Base-by-base conservation (phyloP, 2,888 invertebrate genomes). In the Leptothorax acervorum region DNA sequence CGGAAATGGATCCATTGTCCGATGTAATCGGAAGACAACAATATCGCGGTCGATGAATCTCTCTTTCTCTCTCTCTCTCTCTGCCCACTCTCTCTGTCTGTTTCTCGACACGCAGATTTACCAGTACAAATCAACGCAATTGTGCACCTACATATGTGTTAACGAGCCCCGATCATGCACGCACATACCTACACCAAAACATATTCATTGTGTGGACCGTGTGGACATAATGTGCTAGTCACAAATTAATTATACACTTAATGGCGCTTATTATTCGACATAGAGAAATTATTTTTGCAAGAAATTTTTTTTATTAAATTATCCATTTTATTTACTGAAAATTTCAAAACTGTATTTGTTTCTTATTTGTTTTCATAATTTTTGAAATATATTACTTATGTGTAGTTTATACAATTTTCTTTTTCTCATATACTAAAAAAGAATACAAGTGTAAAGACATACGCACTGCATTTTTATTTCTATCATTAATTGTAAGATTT, bases 11-110 rank as follows among this genome's bases (percentile, higher is more conserved):
- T 84, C 90, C 88, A 90, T 88, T 90, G 88, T 86, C 85, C 86
- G 88, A 90, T 88, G 86, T 87, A 91, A 91, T 91, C 91, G 91
- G 91, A 91, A 90, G 90, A 90, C 89, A 90, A 90, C 88, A 90
- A 90, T 91, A 90, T 91, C 91, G 89, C 86, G 85, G 84, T 83
- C 87, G 82, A 84, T 84, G 85, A 82, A 71, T 86, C 88, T 90
- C 84, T 89, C 74, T 57, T 66, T 6, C 62, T 18, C n/a, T 35
- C 18, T 31, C 28, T 28, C 53, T 18, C 6, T 51, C 78, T n/a
- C 15, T 55, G 8, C 18, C 3, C 18, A 3, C 35, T 6, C 35
- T 48, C 48, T 11, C 0, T 12, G n/a, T 68, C 78, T 57, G 55
- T 53, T 15, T 71, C 75, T 45, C 81, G 42, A 71, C 39, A 62